A percentile compares a stretch with the other conserved stretches of the same genome.
These are phyloP conservation scores for Saccostrea glomerata DNA, from an alignment of 1,140 invertebrate genomes.

Conservation along the genomic window DNA sequence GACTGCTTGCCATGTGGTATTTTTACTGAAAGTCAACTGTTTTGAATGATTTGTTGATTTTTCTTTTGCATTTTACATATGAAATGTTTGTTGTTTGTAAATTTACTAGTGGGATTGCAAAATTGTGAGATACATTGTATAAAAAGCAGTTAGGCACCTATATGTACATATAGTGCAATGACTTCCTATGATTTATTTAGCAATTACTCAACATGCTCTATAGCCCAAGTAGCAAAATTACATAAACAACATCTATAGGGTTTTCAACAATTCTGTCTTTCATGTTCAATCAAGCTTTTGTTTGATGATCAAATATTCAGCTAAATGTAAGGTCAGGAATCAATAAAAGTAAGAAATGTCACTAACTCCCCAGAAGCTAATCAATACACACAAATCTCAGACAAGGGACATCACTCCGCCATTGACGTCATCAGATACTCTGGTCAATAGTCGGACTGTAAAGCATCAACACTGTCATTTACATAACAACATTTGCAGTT, in stretches of 20 bases:
- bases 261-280: not conserved
- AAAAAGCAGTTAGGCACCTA: no score
- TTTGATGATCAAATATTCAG: constrained; percentile 5
- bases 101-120: no score
- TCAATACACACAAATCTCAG: constrained; percentile 23
- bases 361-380: not conserved
- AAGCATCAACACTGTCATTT: constrained; percentile 4
- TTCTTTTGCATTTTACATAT: no score
- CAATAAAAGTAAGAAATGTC: not conserved
- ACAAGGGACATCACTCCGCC: not conserved
- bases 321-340: not conserved
- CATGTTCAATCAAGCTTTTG: not conserved
- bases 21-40: no score
- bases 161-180: no score
- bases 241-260: not conserved
- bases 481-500: constrained; percentile 3
- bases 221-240: no score
- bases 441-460: not conserved
- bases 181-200: no score
- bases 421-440: not conserved
- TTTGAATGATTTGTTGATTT: no score
- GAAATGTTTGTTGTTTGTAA: no score
- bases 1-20: no score
- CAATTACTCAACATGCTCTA: no score
- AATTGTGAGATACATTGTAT: no score